Evolutionary conservation across 2,113 vertebrate species (phyloP).

Genomic region (Axis porcinus): DNA sequence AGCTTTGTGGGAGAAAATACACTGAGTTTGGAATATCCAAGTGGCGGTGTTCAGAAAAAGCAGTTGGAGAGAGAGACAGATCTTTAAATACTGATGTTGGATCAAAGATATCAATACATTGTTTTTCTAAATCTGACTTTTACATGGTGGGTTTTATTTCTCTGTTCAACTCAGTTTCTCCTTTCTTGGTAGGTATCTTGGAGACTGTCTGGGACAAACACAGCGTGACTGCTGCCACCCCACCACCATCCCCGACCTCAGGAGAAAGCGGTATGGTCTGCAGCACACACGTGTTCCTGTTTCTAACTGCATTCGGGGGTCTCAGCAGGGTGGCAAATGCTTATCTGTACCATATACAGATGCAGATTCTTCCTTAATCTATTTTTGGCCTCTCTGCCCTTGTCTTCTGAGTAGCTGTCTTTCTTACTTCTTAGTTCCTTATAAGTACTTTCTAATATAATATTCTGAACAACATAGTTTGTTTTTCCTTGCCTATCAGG

Average conservation of each 20-base stretch:
- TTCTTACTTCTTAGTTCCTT: neutral
- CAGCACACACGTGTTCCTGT: neutral
- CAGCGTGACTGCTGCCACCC: conserved; percentile 94
- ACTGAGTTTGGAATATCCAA: neutral
- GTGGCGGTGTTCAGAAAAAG: neutral
- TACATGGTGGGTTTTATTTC: neutral
- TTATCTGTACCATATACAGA: neutral
- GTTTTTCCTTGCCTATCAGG: neutral
- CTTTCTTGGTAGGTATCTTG: conserved; percentile 88
- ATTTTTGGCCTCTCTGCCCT: neutral
- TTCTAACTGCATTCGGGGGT: neutral
- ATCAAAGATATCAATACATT: neutral
- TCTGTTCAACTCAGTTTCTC: conserved; percentile 27
- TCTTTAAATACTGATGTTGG: neutral
- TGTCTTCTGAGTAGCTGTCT: neutral
- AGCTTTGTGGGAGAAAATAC: neutral
- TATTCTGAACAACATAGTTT: neutral
- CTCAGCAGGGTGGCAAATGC: neutral
- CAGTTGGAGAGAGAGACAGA: neutral
- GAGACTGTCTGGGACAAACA: conserved; percentile 99
- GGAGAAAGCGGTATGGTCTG: conserved; percentile 90
- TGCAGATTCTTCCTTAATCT: neutral
- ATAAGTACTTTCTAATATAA: neutral
- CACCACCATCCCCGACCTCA: conserved; percentile 96
- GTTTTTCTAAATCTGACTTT: conserved; percentile 7